These are phyloP conservation scores for Araneus ventricosus DNA, from an alignment of 1,140 invertebrate genomes.

Conservation along the genomic window DNA sequence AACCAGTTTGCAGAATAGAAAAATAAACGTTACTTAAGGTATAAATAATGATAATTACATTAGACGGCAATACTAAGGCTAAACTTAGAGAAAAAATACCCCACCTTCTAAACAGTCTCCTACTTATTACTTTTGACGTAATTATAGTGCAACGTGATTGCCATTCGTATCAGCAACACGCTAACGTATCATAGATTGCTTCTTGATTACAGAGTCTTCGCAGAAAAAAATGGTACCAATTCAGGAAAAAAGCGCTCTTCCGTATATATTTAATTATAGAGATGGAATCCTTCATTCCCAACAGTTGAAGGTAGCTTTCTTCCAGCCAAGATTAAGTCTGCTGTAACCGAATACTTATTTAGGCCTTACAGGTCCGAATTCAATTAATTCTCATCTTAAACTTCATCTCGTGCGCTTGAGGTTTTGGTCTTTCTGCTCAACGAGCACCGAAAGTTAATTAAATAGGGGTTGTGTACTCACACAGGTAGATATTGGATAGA, in stretches of 20 bases:
- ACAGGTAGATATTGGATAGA: not conserved
- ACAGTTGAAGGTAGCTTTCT: not conserved
- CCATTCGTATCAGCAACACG: not conserved
- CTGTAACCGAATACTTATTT: conserved; percentile 20
- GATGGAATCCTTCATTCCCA: conserved; percentile 3
- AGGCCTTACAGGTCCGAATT: conserved; percentile 29
- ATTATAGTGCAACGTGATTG: not conserved
- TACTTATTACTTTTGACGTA: conserved; percentile 23
- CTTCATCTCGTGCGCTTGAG: not conserved
- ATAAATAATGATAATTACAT: no score
- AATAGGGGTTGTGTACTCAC: not conserved
- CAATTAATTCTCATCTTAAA: conserved; percentile 39
- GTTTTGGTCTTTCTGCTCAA: not conserved
- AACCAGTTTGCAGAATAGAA: no score
- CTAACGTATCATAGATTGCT: not conserved
- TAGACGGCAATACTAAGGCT: no score
- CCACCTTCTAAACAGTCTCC: no score
- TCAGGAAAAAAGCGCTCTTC: not conserved
- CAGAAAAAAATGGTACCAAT: not conserved
- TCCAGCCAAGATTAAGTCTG: not conserved
- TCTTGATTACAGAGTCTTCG: not conserved
- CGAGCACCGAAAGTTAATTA: conserved; percentile 15
- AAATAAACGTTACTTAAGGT: no score
- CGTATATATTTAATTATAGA: conserved; percentile 16
- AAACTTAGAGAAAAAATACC: no score